Evolutionary conservation across 1,140 invertebrate genomes (phyloP).

Genomic region (Apis laboriosa): DNA sequence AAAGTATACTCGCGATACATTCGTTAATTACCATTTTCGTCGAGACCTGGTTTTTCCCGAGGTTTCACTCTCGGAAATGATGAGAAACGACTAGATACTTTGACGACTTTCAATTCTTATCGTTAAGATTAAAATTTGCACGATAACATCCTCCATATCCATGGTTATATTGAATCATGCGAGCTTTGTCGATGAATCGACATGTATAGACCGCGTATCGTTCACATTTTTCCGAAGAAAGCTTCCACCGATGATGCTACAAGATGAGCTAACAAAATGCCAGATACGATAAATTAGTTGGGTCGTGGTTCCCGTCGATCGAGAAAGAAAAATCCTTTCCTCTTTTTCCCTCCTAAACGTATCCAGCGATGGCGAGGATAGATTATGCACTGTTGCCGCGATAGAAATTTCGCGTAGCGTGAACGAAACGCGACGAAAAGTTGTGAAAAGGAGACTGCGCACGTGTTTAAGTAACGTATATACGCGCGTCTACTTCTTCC

Average conservation of each 20-base stretch:
- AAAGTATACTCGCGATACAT: background rate
- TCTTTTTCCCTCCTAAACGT: too few relatives aligned
- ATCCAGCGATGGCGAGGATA: background rate
- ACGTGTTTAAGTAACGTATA: conserved; percentile 18
- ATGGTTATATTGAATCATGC: background rate
- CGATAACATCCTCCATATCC: background rate
- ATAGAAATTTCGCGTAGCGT: conserved; percentile 24
- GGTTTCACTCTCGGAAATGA: background rate
- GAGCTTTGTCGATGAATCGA: background rate
- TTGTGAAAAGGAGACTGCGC: background rate
- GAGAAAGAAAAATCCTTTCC: background rate
- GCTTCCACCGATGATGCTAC: conserved; percentile 17
- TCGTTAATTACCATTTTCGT: background rate
- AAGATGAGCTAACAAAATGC: conserved; percentile 22
- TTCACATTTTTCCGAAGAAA: background rate
- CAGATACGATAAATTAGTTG: background rate
- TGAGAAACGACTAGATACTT: background rate
- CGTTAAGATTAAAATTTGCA: background rate
- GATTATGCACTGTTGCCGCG: background rate
- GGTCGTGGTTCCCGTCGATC: too few relatives aligned
- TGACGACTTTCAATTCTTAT: background rate
- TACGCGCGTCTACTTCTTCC: background rate
- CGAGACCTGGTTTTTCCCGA: too few relatives aligned
- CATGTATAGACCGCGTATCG: too few relatives aligned
- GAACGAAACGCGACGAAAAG: background rate